Conservation (phyloP, 53 echinoderm and acorn worm genomes). For the Mesocentrotus franciscanus region DNA sequence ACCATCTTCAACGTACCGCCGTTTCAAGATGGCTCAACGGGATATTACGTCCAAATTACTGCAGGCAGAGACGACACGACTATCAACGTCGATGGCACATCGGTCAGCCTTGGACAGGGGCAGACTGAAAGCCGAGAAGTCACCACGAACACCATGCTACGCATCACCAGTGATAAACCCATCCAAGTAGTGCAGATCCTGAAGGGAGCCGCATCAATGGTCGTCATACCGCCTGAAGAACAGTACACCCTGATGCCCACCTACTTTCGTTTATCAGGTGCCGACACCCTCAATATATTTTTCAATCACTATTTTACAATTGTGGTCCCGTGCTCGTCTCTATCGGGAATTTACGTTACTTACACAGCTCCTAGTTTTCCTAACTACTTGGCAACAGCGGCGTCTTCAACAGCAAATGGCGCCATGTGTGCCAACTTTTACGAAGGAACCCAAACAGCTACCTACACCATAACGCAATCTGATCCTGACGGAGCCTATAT, state of each 20-base stretch:
- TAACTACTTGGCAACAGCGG: neutral
- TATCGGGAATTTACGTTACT: neutral
- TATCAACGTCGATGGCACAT: constrained; percentile 22
- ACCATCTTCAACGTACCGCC: constrained; percentile 37
- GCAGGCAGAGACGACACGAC: constrained; percentile 50
- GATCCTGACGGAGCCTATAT: neutral
- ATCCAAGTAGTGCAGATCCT: constrained; percentile 61
- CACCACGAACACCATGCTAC: constrained; percentile 21
- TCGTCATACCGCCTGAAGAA: constrained; percentile 61
- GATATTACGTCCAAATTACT: constrained; percentile 34
- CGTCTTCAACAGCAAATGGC: neutral
- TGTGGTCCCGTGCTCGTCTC: constrained; percentile 24
- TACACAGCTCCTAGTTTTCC: neutral
- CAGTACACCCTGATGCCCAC: constrained; percentile 45
- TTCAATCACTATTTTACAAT: constrained; percentile 36
- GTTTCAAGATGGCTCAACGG: constrained; percentile 21
- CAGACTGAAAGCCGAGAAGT: constrained; percentile 5
- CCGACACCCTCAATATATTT: neutral
- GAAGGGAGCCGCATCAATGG: constrained; percentile 47
- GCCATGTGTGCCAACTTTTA: constrained; percentile 9
- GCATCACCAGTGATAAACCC: constrained; percentile 59
- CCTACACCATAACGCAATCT: neutral
- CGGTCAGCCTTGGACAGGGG: constrained; percentile 11
- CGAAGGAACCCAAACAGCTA: neutral
- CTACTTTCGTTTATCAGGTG: constrained; percentile 44